These are phyloP conservation scores for Thripadectes ignobilis DNA, from an alignment of 2,797 vertebrate species.

Conservation along the genomic window DNA sequence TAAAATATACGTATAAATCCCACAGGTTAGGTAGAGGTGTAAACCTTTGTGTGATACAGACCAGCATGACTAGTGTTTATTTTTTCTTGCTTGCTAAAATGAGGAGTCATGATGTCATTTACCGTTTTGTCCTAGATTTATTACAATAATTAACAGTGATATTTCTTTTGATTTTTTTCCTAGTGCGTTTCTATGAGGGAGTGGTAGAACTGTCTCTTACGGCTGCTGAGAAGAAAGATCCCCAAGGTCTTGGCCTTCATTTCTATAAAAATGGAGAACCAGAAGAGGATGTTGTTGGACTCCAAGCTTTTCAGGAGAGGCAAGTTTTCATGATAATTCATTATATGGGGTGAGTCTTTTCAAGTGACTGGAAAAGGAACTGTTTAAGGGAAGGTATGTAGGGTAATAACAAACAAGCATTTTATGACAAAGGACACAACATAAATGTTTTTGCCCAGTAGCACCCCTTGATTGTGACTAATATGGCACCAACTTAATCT, in stretches of 20 bases:
- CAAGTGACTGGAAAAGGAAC: not conserved
- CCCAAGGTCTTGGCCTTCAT: conserved; percentile 93
- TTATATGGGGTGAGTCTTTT: not conserved
- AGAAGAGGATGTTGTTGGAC: conserved; percentile 89
- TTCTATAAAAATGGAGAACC: conserved; percentile 97
- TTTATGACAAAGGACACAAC: not conserved
- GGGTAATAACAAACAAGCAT: not conserved
- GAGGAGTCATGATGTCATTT: not conserved
- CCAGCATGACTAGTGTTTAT: not conserved
- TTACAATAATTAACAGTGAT: not conserved
- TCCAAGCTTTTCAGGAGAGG: conserved; percentile 96
- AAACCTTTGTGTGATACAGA: not conserved
- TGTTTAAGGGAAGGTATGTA: not conserved
- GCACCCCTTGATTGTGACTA: not conserved
- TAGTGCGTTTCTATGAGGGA: conserved; percentile 97
- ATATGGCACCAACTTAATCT: not conserved
- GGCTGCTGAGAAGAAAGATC: conserved; percentile 96
- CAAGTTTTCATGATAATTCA: conserved; percentile 23
- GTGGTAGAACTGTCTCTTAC: conserved; percentile 94
- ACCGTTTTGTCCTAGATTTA: not conserved
- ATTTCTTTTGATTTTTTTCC: not conserved
- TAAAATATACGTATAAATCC: not conserved
- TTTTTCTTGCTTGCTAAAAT: not conserved
- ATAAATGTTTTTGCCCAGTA: not conserved
- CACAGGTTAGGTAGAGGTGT: not conserved